Percentiles rank a stretch among this genome's conserved stretches.
phyloP scores from a whole-genome alignment of 2,113 vertebrate species.

The Myodes glareolus region DNA sequence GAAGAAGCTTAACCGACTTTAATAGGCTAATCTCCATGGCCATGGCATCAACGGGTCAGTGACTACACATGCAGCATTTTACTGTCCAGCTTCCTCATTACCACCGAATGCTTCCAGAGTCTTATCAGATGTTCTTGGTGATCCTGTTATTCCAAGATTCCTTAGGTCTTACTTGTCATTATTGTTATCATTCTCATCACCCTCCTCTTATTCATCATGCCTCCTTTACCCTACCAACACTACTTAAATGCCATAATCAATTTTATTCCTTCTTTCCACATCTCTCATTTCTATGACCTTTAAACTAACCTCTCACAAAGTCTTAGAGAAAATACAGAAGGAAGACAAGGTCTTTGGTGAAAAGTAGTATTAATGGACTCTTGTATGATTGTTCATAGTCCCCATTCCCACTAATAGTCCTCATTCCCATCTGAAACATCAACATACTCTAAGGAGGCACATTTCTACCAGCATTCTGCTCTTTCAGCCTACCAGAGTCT shows the following conservation, averaged over 20 bases:
- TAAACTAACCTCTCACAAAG: neutral
- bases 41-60: neutral
- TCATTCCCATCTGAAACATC: neutral
- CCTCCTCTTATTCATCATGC: neutral
- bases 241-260: neutral
- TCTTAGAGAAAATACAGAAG: neutral
- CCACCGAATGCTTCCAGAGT: neutral
- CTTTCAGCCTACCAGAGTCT: neutral
- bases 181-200: neutral
- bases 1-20: neutral
- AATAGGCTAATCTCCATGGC: neutral
- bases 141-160: neutral
- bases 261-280: fast-evolving
- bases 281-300: neutral
- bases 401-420: fast-evolving
- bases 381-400: neutral
- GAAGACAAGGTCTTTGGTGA: neutral
- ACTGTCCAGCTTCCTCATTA: neutral
- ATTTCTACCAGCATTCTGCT: neutral
- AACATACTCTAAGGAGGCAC: neutral
- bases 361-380: neutral
- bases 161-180: fast-evolving
- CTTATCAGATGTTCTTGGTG: neutral
- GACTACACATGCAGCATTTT: neutral
- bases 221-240: neutral